Evolutionary conservation across 1,140 invertebrate species (phyloP).

Genomic region (Neomicropteryx cornuta): DNA sequence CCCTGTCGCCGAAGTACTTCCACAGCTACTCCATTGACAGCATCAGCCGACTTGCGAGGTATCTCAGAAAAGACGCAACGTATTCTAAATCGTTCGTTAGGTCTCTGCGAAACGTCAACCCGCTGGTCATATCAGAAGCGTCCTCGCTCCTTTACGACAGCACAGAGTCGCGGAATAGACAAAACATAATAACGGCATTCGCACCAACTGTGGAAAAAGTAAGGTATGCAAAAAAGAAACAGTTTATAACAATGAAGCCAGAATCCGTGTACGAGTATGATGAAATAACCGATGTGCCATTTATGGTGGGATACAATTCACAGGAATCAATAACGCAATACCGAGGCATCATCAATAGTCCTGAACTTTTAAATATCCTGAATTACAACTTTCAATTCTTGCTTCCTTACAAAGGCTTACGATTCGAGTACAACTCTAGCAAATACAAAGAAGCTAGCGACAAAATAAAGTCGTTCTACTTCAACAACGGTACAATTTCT

Average conservation of each 20-base stretch:
- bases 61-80: slow-evolving; percentile 9
- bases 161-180: slow-evolving; percentile 14
- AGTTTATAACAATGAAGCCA: slow-evolving; percentile 6
- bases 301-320: slow-evolving; percentile 15
- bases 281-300: slow-evolving; percentile 7
- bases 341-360: slow-evolving; percentile 12
- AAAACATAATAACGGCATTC: slow-evolving; percentile 14
- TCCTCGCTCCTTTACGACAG: slow-evolving; percentile 12
- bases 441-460: slow-evolving; percentile 10
- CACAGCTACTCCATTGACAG: slow-evolving; percentile 13
- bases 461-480: slow-evolving; percentile 13
- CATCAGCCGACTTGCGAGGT: slow-evolving; percentile 11
- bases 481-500: slow-evolving; percentile 10
- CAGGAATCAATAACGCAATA: slow-evolving; percentile 13
- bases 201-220: slow-evolving; percentile 12
- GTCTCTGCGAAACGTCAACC: slow-evolving; percentile 9
- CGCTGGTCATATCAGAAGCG: slow-evolving; percentile 9
- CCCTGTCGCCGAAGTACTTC: slow-evolving; percentile 14
- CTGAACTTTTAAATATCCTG: slow-evolving; percentile 13
- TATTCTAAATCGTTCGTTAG: slow-evolving; percentile 9
- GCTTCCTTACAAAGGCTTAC: slow-evolving; percentile 10
- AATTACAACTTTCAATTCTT: slow-evolving; percentile 17
- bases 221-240: slow-evolving; percentile 3
- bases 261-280: not conserved
- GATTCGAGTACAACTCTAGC: slow-evolving; percentile 12